Conservation (phyloP, 2,797 vertebrate genomes). For the Florisuga fusca region DNA sequence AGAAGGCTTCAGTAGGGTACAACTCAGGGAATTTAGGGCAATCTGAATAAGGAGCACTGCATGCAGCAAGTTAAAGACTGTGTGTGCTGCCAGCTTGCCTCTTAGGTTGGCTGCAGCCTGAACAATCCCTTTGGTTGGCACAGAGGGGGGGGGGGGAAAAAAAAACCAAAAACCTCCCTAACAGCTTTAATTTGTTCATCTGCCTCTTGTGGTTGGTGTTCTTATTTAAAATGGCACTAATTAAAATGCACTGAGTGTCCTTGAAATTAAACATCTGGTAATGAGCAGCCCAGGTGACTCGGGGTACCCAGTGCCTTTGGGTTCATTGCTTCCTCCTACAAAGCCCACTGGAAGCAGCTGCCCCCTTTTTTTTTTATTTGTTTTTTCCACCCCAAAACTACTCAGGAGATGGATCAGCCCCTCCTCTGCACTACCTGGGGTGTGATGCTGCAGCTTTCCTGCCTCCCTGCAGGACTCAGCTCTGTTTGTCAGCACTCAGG, state of each 20-base stretch:
- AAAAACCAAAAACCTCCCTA: not conserved
- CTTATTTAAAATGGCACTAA: constrained; percentile 15
- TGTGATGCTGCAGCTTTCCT: not conserved
- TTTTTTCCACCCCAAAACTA: accelerated
- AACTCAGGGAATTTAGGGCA: not conserved
- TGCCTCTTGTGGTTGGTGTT: constrained; percentile 25
- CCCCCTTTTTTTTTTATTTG: no score
- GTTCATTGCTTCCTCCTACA: not conserved
- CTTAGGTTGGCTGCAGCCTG: not conserved
- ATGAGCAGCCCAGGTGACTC: not conserved
- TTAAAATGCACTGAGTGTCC: constrained; percentile 37
- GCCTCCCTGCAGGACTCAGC: not conserved
- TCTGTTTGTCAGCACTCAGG: not conserved
- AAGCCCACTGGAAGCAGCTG: not conserved
- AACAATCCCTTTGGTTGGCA: not conserved
- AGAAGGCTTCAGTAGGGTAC: not conserved
- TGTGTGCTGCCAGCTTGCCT: not conserved
- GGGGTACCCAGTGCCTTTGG: not conserved
- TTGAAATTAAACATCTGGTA: constrained; percentile 51
- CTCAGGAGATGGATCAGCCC: not conserved
- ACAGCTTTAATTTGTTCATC: not conserved
- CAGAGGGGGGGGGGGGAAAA: not conserved
- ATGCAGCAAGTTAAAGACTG: accelerated
- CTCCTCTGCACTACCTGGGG: accelerated
- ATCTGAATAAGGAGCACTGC: accelerated